Evolutionary conservation across 2,888 invertebrate species (phyloP), one percentile per base, ranked within the genome.

Genomic region (Alcis repandata): DNA sequence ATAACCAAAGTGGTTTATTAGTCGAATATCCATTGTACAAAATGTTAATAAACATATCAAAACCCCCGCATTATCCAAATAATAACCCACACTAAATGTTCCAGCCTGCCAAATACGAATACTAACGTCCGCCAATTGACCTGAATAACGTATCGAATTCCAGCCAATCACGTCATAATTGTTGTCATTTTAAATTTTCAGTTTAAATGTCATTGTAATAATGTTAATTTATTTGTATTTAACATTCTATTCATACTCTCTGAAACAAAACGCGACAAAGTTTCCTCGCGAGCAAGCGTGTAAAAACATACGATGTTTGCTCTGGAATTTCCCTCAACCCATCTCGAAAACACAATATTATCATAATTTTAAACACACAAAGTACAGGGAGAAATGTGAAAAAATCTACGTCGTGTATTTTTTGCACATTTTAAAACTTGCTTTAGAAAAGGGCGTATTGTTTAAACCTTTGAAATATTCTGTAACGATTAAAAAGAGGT

Each of bases 231-330:
- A 27, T 27, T 27, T 27, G 27, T 6, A n/a, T n/a, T 38, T 17
- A 4, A 17, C 10, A 22, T 46, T 46, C 22, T 1, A n/a, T n/a
- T n/a, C n/a, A n/a, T n/a, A n/a, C n/a, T n/a, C n/a, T 22, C 22
- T 45, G 2, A 17, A 38, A 13, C 36, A 45, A 45, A 22, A 22
- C 22, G 20, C n/a, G 46, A 46, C 22, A n/a, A 45, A 46, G 22
- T 46, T 46, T 22, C 6, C 22, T 22, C 22, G 13, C 22, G 22
- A 46, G n/a, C 17, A 0, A 1, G 48, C 45, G 36, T 19, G 36
- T 60, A 52, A 45, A 20, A 59, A 43, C 60, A 46, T 17, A 32
- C 15, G 10, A 38, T 60, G 46, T 60, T 60, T 60, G 40, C 40
- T 48, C 27, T 9, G 36, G 2, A 60, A 32, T 45, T 53, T 46